Evolutionary conservation across 2,888 invertebrate genomes (phyloP), one percentile per base, ranked within the genome.

Genomic region (Lamproptera curius): DNA sequence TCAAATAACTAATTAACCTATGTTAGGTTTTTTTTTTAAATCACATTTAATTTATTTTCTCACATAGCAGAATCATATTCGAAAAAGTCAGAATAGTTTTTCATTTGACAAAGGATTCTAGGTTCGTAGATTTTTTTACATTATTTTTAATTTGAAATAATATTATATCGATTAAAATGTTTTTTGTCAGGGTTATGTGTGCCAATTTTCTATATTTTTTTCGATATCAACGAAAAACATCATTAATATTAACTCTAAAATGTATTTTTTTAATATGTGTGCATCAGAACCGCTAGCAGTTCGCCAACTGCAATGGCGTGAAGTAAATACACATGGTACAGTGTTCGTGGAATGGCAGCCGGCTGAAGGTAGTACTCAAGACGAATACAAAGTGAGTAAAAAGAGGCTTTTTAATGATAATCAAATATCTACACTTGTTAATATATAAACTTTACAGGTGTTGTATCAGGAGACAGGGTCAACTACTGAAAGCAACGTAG

Each of bases 391-490:
- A 68, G 76, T 72, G 44, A 85, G 89, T 65, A n/a, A n/a, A n/a
- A n/a, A n/a, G n/a, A n/a, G n/a, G n/a, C n/a, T n/a, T n/a, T n/a
- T n/a, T n/a, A n/a, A n/a, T n/a, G n/a, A n/a, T n/a, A n/a, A n/a
- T n/a, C n/a, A n/a, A n/a, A n/a, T n/a, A n/a, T n/a, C n/a, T n/a
- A n/a, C 89, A n/a, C 90, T n/a, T n/a, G n/a, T n/a, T n/a, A n/a
- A n/a, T n/a, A n/a, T n/a, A n/a, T n/a, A n/a, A n/a, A n/a, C n/a
- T n/a, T 40, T 16, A 38, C 80, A 91, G 82, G 89, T 95, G 44
- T 91, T 92, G 48, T 97, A 96, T 74, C 95, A 96, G 72, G 97
- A 97, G 84, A 92, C 95, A 53, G 81, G 78, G 16, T 91, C 92
- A 55, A 93, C 94, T 56, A 95, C 94, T 37, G 97, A 96, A 74